phyloP scores from a whole-genome alignment of 2,888 invertebrate genomes.

The Drosophila subsilvestris region DNA sequence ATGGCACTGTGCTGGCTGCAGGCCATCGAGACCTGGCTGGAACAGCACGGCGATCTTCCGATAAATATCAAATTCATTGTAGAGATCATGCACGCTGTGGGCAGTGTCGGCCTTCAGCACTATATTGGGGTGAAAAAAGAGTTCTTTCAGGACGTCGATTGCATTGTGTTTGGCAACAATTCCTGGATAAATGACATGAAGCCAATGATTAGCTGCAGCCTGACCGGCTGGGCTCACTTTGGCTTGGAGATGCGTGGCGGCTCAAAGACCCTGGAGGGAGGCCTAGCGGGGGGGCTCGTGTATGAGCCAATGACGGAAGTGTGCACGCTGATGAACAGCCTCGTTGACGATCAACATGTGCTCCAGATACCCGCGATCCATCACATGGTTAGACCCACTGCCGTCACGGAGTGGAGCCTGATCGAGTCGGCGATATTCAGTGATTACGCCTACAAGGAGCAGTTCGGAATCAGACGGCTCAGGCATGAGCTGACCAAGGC shows the following conservation, averaged over 20 bases:
- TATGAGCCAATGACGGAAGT: constrained; percentile 60
- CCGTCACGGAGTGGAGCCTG: constrained; percentile 36
- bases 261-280: constrained; percentile 49
- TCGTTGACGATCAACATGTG: constrained; percentile 32
- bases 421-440: constrained; percentile 45
- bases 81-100: constrained; percentile 53
- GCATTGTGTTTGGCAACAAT: constrained; percentile 45
- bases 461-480: constrained; percentile 41
- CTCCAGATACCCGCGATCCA: constrained; percentile 27
- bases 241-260: constrained; percentile 42
- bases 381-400: constrained; percentile 1
- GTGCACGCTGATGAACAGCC: constrained; percentile 52
- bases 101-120: constrained; percentile 44
- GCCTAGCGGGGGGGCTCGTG: constrained; percentile 49
- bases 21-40: constrained; percentile 52
- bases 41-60: constrained; percentile 42
- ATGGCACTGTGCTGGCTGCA: constrained; percentile 56
- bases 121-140: constrained; percentile 6
- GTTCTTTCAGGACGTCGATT: constrained; percentile 54
- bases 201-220: constrained; percentile 49
- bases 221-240: constrained; percentile 54
- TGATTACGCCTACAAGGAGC: constrained; percentile 43
- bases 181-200: constrained; percentile 38
- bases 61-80: constrained; percentile 55
- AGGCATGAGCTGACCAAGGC: constrained; percentile 33